Evolutionary conservation across 2,888 invertebrate species (phyloP).

Genomic region (Limnephilus auricula): DNA sequence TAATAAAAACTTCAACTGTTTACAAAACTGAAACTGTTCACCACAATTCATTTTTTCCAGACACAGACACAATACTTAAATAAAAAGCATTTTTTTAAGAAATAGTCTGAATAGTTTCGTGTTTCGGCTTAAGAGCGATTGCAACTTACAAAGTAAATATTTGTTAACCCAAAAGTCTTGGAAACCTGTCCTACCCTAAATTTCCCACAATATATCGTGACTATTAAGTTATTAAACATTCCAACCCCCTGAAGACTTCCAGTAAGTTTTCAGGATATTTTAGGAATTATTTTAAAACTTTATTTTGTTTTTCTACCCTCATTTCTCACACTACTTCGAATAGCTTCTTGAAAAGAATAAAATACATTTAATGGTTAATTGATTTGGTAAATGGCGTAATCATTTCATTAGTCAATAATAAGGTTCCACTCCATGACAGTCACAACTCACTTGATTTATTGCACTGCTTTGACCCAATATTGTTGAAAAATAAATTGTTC

Average conservation of each 20-base stretch:
- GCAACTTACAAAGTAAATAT: constrained; percentile 53
- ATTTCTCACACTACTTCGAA: no score
- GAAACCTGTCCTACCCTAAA: constrained; percentile 50
- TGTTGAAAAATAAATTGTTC: no score
- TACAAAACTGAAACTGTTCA: neutral
- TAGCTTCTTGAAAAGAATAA: neutral
- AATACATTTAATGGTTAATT: neutral
- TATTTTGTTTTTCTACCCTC: no score
- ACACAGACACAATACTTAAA: neutral
- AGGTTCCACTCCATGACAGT: no score
- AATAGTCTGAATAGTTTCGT: neutral
- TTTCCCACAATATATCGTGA: constrained; percentile 58
- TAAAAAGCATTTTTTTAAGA: neutral
- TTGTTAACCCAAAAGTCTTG: constrained; percentile 50
- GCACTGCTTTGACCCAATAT: no score
- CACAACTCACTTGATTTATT: no score
- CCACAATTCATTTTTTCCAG: neutral
- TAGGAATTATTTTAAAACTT: neutral
- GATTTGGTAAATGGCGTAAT: neutral
- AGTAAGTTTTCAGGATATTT: neutral
- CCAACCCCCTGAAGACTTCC: constrained; percentile 18
- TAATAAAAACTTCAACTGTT: neutral
- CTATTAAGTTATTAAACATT: constrained; percentile 66
- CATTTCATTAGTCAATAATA: no score
- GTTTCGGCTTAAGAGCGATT: constrained; percentile 39